phyloP scores from a whole-genome alignment of 2,113 vertebrate species.

The Panurus biarmicus region DNA sequence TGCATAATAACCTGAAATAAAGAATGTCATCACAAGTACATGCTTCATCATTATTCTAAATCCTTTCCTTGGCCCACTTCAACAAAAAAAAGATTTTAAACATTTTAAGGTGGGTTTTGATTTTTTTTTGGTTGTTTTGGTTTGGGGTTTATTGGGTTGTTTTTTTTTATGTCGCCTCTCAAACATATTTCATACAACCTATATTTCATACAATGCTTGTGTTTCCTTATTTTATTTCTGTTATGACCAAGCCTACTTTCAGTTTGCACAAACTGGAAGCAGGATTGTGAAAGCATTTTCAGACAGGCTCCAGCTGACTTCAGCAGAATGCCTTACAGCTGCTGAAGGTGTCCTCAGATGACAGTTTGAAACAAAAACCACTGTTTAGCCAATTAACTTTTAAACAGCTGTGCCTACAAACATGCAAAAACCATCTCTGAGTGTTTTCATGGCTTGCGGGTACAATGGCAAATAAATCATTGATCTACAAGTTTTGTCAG shows the following conservation, averaged over 20 bases:
- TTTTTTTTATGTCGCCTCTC: background rate
- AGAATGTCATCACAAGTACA: background rate
- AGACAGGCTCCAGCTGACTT: background rate
- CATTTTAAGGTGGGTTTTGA: background rate
- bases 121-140: no score
- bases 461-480: no score
- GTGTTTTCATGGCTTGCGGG: no score
- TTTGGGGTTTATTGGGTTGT: no score
- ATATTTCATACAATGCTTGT: no score
- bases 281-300: background rate
- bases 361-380: no score
- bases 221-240: background rate
- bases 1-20: slow-evolving; percentile 16
- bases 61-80: background rate
- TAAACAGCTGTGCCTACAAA: no score
- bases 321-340: background rate
- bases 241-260: background rate
- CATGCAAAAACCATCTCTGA: no score
- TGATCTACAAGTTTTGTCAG: no score
- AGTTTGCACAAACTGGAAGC: background rate
- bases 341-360: background rate
- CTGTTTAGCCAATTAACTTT: no score
- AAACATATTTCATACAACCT: background rate
- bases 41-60: background rate
- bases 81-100: background rate